These are phyloP conservation scores for Ylistrum balloti DNA, from an alignment of 1,140 invertebrate species.

Conservation along the genomic window DNA sequence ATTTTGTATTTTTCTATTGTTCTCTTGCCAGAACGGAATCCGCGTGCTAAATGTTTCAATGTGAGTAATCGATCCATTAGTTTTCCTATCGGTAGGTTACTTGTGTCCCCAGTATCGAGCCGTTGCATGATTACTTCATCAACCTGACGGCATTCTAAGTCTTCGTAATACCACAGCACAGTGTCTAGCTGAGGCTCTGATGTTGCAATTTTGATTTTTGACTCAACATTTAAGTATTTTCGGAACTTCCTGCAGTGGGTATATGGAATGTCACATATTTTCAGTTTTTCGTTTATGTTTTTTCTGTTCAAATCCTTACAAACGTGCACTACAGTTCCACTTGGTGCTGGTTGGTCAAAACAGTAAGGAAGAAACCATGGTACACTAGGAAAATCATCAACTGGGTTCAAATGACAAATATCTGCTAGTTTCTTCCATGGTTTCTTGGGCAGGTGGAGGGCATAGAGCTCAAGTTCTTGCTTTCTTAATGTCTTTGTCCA, in stretches of 20 bases:
- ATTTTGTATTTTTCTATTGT: conserved; percentile 44
- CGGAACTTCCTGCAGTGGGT: conserved; percentile 71
- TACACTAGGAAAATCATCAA: conserved; percentile 75
- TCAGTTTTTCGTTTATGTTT: conserved; percentile 76
- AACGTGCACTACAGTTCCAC: conserved; percentile 61
- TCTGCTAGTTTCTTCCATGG: conserved; percentile 80
- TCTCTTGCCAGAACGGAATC: neutral
- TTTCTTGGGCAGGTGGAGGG: conserved; percentile 76
- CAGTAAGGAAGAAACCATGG: conserved; percentile 80
- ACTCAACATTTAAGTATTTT: conserved; percentile 66
- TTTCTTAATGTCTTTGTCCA: conserved; percentile 74
- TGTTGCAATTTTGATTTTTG: conserved; percentile 71
- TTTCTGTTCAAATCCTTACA: conserved; percentile 71
- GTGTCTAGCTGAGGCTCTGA: conserved; percentile 75
- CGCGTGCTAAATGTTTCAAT: neutral
- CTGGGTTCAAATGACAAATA: conserved; percentile 78
- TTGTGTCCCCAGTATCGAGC: conserved; percentile 69
- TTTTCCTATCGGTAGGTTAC: conserved; percentile 79
- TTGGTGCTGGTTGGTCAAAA: conserved; percentile 74
- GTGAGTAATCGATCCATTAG: conserved; percentile 78
- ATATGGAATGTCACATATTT: conserved; percentile 75
- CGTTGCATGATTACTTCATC: conserved; percentile 73
- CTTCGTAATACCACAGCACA: conserved; percentile 80
- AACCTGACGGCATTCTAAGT: conserved; percentile 73
- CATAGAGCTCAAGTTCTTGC: conserved; percentile 78